phyloP scores from a whole-genome alignment of 2,888 invertebrate genomes.

The Lasius fuliginosus region DNA sequence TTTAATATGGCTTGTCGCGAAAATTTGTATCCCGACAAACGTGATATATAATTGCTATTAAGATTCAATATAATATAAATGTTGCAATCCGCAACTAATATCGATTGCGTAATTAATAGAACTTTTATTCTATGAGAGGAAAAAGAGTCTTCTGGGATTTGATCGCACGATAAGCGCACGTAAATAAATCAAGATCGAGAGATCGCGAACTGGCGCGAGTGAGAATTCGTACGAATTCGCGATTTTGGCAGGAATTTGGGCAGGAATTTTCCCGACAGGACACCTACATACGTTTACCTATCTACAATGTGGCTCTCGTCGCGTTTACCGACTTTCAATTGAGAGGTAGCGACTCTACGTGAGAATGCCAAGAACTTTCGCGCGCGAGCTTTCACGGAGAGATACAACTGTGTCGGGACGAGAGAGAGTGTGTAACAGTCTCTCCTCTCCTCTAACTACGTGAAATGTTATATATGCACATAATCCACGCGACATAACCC shows the following conservation, averaged over 20 bases:
- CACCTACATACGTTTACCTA: conserved; percentile 39
- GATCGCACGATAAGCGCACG: not conserved
- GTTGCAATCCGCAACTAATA: not conserved
- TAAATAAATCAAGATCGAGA: not conserved
- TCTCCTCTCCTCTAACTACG: conserved; percentile 48
- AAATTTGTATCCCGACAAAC: not conserved
- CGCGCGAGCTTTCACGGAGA: conserved; percentile 10
- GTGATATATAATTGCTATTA: not conserved
- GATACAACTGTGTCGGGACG: not conserved
- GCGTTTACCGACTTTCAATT: conserved; percentile 42
- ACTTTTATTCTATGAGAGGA: not conserved
- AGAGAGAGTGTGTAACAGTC: conserved; percentile 3
- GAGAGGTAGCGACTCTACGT: conserved; percentile 55
- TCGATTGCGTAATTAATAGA: not conserved
- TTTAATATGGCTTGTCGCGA: not conserved
- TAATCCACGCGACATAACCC: conserved; percentile 70
- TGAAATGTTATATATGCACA: conserved; percentile 67
- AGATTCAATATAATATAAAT: not conserved
- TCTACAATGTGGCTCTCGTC: not conserved
- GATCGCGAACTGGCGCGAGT: not conserved
- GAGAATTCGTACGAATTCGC: not conserved
- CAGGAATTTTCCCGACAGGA: conserved; percentile 16
- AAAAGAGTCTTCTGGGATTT: not conserved
- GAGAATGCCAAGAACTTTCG: conserved; percentile 47
- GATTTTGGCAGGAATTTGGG: not conserved